Base-by-base conservation (phyloP, 2,888 invertebrate species). In the Agapetus fuscipes region DNA sequence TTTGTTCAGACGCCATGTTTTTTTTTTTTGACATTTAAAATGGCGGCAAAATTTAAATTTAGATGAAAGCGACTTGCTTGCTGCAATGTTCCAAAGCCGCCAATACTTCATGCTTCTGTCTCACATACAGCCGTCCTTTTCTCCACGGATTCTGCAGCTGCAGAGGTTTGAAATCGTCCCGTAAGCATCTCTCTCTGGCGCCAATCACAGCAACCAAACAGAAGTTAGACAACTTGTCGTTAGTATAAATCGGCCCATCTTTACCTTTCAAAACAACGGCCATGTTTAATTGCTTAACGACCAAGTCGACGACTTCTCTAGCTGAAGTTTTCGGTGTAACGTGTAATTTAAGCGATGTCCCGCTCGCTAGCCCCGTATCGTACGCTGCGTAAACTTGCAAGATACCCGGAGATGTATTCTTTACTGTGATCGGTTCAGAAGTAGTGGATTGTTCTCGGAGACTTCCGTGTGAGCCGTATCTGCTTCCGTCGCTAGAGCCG, bases 141-240 rank as follows among this genome's bases (percentile, higher is more conserved):
- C 88, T 81, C 96, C 96, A 96, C 0, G 95, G 95, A 60, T 91
- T 91, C 59, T 95, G 94, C 37, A 97, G 68, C 52, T 89, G 86
- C 13, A 97, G 68, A 0, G 94, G 91, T 53, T 88, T 84, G 59
- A 94, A 96, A 59, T 96, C 95, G 55, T 96, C 94, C 3, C 94
- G 68, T 4, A 97, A 72, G 54, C 96, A 93, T 41, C 96, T 74
- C 56, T 97, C 96, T 20, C 95, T 67, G 1, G 93, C 91, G 1
- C 96, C 96, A 41, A 96, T 91, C 17, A 96, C 94, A 0, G 94
- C 91, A 3, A 95, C 95, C 30, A 96, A 72, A 58, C 94, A 95
- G 62, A 94, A 95, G 57, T 90, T 89, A 44, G 78, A 78, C 43
- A 91, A 65, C 58, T 86, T 82, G 37, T 88, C 89, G 2, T 83